Percentiles rank a stretch among this genome's conserved stretches.
Conservation (phyloP, 1,140 invertebrate genomes). For the Sipha flava region DNA sequence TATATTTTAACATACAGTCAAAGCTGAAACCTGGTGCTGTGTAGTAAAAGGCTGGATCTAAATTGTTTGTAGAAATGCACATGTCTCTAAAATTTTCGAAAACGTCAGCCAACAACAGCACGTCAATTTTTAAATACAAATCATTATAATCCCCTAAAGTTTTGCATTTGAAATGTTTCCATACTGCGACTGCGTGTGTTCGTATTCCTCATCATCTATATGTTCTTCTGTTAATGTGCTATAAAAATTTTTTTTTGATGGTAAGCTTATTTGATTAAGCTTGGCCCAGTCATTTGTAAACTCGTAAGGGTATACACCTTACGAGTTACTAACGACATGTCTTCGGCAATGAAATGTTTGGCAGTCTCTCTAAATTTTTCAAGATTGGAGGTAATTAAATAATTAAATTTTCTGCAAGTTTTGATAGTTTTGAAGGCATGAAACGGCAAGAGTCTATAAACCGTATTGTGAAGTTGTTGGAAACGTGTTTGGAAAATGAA, state of each 20-base stretch:
- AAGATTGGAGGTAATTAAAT: too few species aligned
- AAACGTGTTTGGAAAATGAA: too few species aligned
- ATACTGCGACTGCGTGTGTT: background rate
- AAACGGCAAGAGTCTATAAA: too few species aligned
- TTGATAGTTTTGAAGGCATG: too few species aligned
- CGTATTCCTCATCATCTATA: background rate
- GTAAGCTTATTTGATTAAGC: background rate
- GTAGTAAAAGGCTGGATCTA: slow-evolving; percentile 11
- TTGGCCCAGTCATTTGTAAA: background rate
- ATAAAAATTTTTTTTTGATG: background rate
- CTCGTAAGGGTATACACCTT: background rate
- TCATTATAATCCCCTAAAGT: slow-evolving; percentile 32
- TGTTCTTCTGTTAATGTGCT: background rate
- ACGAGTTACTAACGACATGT: too few species aligned
- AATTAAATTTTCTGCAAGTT: background rate
- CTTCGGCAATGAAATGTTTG: too few species aligned
- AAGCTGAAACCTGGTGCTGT: background rate
- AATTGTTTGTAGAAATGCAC: too few species aligned
- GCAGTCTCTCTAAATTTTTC: too few species aligned
- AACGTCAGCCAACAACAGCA: slow-evolving; percentile 43
- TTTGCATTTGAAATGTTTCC: background rate
- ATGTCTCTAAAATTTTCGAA: slow-evolving; percentile 44
- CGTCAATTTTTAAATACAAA: slow-evolving; percentile 45
- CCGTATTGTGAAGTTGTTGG: too few species aligned
- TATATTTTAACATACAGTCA: background rate